Evolutionary conservation across 2,797 vertebrate species (phyloP).

Genomic region (Chlorospingus flavigularis): DNA sequence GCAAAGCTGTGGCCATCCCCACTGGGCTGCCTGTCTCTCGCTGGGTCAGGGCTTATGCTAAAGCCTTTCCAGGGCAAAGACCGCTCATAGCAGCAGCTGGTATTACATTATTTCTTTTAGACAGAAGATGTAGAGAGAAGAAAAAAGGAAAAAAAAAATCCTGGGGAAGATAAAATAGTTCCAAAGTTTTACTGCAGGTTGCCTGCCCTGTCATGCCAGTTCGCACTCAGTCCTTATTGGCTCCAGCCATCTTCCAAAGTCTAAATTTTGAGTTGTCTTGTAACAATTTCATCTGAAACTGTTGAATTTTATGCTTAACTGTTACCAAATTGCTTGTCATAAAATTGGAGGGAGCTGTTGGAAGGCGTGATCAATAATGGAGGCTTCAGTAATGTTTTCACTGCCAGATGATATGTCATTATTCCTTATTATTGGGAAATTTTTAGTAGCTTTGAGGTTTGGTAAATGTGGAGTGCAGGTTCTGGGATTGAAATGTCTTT

Average conservation of each 20-base stretch:
- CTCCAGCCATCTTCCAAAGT: not conserved
- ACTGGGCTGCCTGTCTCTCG: rapidly evolving
- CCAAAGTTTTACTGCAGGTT: not conserved
- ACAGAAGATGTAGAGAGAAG: not conserved
- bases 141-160: too few relatives aligned
- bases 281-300: not conserved
- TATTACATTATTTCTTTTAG: not conserved
- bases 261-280: not conserved
- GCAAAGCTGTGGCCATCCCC: not conserved
- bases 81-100: rapidly evolving
- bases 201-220: rapidly evolving
- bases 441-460: not conserved
- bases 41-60: not conserved
- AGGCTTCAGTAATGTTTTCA: not conserved
- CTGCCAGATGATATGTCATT: not conserved
- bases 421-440: not conserved
- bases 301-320: not conserved
- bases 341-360: not conserved
- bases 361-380: not conserved
- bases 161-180: rapidly evolving
- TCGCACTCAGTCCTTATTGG: not conserved
- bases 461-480: not conserved
- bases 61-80: not conserved
- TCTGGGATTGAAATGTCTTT: not conserved
- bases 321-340: not conserved